These are phyloP conservation scores for Neofelis nebulosa DNA, from an alignment of 2,113 vertebrate genomes.

Conservation along the genomic window DNA sequence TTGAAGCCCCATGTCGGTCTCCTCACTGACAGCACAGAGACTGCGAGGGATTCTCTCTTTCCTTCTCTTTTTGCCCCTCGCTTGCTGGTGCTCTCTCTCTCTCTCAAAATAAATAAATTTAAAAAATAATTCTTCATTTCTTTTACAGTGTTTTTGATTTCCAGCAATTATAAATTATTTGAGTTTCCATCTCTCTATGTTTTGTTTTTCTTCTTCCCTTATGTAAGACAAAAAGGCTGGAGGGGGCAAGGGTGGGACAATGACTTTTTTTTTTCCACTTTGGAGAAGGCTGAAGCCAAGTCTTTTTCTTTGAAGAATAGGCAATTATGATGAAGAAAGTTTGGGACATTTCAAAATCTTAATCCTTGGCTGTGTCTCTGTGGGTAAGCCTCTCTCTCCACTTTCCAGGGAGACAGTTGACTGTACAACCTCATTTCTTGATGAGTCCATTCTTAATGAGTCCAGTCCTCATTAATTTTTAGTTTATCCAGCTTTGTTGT, in stretches of 20 bases:
- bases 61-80: too few species aligned
- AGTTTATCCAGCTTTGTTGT: background rate
- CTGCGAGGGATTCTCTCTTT: too few species aligned
- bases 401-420: background rate
- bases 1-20: too few species aligned
- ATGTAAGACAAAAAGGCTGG: background rate
- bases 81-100: too few species aligned
- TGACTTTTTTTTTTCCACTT: background rate
- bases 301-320: background rate
- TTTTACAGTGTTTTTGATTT: background rate
- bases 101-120: too few species aligned
- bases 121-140: background rate
- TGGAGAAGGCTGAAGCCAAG: background rate
- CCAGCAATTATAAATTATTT: background rate
- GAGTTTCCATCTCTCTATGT: background rate
- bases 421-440: background rate
- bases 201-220: background rate
- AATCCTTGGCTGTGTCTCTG: background rate
- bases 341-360: background rate
- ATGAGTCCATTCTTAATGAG: background rate
- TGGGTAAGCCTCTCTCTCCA: background rate
- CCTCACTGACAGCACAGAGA: too few species aligned
- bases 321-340: background rate
- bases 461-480: background rate
- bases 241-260: background rate